Percentiles rank a stretch among this genome's conserved stretches.
Conservation (phyloP, 2,797 vertebrate species). For the Otus scops region DNA sequence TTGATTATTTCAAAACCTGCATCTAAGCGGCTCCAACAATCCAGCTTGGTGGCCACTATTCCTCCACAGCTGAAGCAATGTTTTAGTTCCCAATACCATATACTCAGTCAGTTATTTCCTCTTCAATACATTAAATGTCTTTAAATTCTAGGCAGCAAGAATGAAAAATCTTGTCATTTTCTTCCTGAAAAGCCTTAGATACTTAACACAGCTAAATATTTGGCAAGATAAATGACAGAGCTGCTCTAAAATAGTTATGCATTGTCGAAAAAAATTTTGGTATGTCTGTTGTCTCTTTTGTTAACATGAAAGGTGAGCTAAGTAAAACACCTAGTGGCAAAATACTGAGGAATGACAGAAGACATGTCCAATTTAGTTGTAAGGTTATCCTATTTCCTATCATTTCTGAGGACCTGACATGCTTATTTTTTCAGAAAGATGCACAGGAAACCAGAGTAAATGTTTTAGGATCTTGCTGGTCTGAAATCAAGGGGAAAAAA, state of each 20-base stretch:
- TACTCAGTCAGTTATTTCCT: neutral
- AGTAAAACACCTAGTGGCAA: neutral
- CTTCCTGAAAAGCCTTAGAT: neutral
- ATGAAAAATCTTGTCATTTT: neutral
- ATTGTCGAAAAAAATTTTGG: neutral
- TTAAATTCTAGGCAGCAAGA: neutral
- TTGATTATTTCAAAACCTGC: neutral
- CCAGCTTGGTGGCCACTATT: neutral
- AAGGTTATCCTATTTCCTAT: neutral
- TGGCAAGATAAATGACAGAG: neutral
- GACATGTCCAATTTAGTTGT: neutral
- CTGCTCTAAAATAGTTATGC: neutral
- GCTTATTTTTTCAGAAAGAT: neutral
- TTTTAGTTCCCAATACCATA: neutral
- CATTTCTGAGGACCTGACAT: neutral
- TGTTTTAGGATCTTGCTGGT: neutral
- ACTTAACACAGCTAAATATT: neutral
- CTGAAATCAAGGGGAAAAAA: neutral
- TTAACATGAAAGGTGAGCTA: neutral
- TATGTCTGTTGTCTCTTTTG: neutral
- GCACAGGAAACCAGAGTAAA: neutral
- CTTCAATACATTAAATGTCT: neutral
- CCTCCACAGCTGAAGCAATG: neutral
- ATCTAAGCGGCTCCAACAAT: neutral
- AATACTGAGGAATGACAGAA: neutral